Percentiles rank a stretch among this genome's conserved stretches.
phyloP scores from a whole-genome alignment of 2,888 invertebrate species.

The Euplagia quadripunctaria region DNA sequence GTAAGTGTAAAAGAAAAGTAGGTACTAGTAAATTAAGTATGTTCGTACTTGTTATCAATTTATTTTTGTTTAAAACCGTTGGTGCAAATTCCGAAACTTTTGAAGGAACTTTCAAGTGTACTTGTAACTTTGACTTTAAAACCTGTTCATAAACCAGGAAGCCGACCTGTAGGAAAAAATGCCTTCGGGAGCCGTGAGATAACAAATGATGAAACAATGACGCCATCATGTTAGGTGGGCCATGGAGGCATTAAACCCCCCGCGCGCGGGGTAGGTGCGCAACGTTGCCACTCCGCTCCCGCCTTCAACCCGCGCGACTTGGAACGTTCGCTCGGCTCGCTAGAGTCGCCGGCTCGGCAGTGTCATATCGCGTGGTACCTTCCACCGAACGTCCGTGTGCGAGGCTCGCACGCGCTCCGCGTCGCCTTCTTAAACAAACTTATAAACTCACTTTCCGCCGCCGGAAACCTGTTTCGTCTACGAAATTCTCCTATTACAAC shows the following conservation, averaged over 20 bases:
- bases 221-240: constrained; percentile 68
- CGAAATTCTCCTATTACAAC: constrained; percentile 64
- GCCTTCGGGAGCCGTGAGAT: constrained; percentile 67
- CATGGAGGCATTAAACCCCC: constrained; percentile 60
- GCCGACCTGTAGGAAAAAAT: constrained; percentile 44
- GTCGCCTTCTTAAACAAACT: constrained; percentile 70
- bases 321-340: constrained; percentile 48
- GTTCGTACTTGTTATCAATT: not conserved
- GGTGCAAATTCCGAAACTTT: not conserved
- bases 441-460: constrained; percentile 77
- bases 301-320: constrained; percentile 48
- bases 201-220: constrained; percentile 78
- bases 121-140: not conserved
- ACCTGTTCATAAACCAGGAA: not conserved
- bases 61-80: not conserved
- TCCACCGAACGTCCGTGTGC: constrained; percentile 69
- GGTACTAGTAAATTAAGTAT: not conserved
- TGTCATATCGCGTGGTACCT: constrained; percentile 74
- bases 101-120: not conserved
- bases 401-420: constrained; percentile 59
- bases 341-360: constrained; percentile 33
- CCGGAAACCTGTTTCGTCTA: constrained; percentile 73
- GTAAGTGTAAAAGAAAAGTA: not conserved
- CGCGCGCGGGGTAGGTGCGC: constrained; percentile 69
- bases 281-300: constrained; percentile 72